Conservation (phyloP, 2,113 vertebrate species). For the Pipra filicauda region DNA sequence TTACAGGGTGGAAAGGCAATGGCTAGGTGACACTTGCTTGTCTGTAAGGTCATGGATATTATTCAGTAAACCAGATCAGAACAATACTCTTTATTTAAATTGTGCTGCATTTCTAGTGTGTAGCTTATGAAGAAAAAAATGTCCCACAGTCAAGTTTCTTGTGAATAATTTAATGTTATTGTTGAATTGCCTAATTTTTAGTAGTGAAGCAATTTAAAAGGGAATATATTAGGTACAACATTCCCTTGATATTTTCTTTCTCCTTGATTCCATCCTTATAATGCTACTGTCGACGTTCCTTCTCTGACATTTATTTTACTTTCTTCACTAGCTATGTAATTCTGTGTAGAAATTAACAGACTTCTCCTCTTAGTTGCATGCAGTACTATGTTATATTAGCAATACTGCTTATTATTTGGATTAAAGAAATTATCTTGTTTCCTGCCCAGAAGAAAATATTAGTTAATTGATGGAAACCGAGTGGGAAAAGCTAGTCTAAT, state of each 20-base stretch:
- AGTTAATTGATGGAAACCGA: neutral
- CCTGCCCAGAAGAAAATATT: neutral
- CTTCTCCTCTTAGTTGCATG: neutral
- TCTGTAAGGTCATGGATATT: neutral
- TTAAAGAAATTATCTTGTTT: neutral
- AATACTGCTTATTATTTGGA: neutral
- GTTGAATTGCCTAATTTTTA: neutral
- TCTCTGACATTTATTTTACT: neutral
- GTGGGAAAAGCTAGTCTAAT: neutral
- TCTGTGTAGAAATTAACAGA: neutral
- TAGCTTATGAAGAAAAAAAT: neutral
- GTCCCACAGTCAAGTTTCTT: neutral
- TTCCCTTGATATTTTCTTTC: constrained; percentile 25
- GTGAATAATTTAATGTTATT: neutral
- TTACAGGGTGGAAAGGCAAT: neutral
- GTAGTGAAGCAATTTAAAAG: neutral
- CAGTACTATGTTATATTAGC: neutral
- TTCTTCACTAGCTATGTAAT: neutral
- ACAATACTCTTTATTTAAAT: neutral
- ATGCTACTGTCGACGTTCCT: neutral
- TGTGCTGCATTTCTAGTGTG: neutral
- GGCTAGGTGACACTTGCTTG: neutral
- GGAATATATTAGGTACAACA: neutral
- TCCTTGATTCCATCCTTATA: neutral
- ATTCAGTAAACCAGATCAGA: neutral